These are phyloP conservation scores for Hippocampus abdominalis DNA, from an alignment of 2,113 vertebrate species.

Conservation along the genomic window DNA sequence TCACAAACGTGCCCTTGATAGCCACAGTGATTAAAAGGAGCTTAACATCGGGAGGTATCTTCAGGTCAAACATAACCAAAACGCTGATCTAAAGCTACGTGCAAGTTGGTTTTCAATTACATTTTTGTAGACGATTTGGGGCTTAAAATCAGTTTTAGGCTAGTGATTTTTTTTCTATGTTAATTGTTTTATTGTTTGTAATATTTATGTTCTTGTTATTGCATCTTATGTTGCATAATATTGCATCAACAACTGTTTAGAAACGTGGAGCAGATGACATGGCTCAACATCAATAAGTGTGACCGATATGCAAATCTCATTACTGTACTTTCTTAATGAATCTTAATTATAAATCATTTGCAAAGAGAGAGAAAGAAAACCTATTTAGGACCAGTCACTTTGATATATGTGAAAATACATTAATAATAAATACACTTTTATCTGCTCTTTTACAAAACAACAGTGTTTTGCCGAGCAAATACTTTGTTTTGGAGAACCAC, in stretches of 20 bases:
- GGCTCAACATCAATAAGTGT: too few relatives aligned
- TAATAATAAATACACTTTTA: neutral
- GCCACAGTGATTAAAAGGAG: slow-evolving; percentile 66
- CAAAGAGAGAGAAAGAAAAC: too few relatives aligned
- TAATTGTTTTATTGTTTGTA: neutral
- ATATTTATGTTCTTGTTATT: neutral
- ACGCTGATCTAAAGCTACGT: slow-evolving; percentile 18
- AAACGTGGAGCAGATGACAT: neutral
- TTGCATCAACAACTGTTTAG: neutral
- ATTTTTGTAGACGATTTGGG: neutral
- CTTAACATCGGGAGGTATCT: slow-evolving; percentile 58
- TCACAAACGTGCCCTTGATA: slow-evolving; percentile 63
- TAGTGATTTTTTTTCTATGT: neutral
- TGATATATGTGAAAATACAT: neutral
- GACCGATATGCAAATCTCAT: too few relatives aligned
- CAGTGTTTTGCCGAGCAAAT: neutral
- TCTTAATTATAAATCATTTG: too few relatives aligned
- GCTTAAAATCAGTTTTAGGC: neutral
- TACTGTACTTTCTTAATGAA: too few relatives aligned
- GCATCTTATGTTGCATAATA: too few relatives aligned
- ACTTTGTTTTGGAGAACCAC: neutral
- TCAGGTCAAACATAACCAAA: slow-evolving; percentile 51
- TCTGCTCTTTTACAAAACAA: neutral
- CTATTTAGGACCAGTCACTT: too few relatives aligned
- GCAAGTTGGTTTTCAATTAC: slow-evolving; percentile 3